A percentile compares a stretch with the other conserved stretches of the same genome.
phyloP scores from a whole-genome alignment of 1,140 invertebrate genomes.

The Micrasema longulum region DNA sequence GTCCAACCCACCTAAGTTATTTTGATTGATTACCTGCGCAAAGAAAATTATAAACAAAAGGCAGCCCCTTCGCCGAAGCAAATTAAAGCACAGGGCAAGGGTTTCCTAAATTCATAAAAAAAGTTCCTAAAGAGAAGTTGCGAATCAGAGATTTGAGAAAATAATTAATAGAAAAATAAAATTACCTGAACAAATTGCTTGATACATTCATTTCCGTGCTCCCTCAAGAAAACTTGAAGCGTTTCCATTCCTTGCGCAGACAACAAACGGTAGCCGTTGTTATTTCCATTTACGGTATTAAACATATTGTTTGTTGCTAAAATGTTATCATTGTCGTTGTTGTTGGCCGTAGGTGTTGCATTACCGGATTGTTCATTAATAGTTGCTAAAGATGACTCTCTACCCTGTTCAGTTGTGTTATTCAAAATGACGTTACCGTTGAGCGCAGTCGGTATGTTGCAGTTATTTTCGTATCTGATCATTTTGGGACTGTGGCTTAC shows the following conservation, averaged over 20 bases:
- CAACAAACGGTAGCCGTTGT: slow-evolving; percentile 68
- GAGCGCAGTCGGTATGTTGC: neutral
- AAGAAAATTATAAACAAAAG: too few species aligned
- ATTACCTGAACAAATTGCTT: slow-evolving; percentile 73
- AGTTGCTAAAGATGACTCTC: neutral
- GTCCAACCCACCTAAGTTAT: too few species aligned
- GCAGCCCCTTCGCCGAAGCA: too few species aligned
- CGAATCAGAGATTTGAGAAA: too few species aligned
- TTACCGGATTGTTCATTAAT: slow-evolving; percentile 45
- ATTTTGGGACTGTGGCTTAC: slow-evolving; percentile 18
- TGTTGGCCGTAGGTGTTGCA: slow-evolving; percentile 54
- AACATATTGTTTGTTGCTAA: slow-evolving; percentile 55
- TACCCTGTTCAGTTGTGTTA: neutral
- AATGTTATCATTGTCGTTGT: slow-evolving; percentile 61
- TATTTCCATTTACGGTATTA: slow-evolving; percentile 55
- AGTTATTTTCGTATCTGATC: slow-evolving; percentile 1
- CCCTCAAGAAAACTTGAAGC: slow-evolving; percentile 70
- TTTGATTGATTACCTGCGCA: too few species aligned
- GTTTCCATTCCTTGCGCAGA: slow-evolving; percentile 71
- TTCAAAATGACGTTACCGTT: slow-evolving; percentile 12
- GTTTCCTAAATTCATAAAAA: too few species aligned
- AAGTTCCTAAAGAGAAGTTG: too few species aligned
- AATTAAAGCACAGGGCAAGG: neutral
- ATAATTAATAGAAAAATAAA: neutral
- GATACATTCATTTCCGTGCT: slow-evolving; percentile 73